These are phyloP conservation scores for Spisula subtruncata DNA, from an alignment of 2,888 invertebrate genomes.

Conservation along the genomic window DNA sequence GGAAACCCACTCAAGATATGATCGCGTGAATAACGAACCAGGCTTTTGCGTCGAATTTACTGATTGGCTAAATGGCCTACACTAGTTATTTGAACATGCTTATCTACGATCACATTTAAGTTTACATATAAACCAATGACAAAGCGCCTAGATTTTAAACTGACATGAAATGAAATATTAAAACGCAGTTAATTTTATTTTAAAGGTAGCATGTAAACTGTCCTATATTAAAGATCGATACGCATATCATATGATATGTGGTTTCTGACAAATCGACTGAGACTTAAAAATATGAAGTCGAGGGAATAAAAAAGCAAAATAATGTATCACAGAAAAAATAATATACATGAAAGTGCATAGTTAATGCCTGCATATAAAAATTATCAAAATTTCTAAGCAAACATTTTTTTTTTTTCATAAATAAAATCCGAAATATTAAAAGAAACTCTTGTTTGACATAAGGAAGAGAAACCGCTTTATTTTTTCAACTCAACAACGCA, in stretches of 20 bases:
- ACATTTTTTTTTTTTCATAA: no score
- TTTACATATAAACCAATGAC: conserved; percentile 45
- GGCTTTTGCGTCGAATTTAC: conserved; percentile 43
- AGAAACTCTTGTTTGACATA: no score
- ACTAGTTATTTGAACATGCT: conserved; percentile 20
- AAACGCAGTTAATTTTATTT: conserved; percentile 24
- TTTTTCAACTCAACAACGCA: no score
- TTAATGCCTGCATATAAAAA: neutral
- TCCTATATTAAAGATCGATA: neutral
- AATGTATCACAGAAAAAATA: neutral
- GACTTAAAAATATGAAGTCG: neutral
- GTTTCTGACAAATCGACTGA: neutral
- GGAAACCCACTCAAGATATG: neutral
- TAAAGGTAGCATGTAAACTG: neutral
- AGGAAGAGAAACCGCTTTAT: no score
- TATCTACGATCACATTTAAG: conserved; percentile 33
- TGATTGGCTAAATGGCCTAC: conserved; percentile 28
- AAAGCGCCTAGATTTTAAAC: conserved; percentile 13
- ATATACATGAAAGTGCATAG: neutral
- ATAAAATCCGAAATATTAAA: no score
- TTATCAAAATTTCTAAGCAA: no score
- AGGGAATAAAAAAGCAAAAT: neutral
- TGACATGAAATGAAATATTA: conserved; percentile 7
- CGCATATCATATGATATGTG: neutral
- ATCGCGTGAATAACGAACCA: neutral